phyloP scores from a whole-genome alignment of 2,888 invertebrate species.

The Ophonus ardosiacus region DNA sequence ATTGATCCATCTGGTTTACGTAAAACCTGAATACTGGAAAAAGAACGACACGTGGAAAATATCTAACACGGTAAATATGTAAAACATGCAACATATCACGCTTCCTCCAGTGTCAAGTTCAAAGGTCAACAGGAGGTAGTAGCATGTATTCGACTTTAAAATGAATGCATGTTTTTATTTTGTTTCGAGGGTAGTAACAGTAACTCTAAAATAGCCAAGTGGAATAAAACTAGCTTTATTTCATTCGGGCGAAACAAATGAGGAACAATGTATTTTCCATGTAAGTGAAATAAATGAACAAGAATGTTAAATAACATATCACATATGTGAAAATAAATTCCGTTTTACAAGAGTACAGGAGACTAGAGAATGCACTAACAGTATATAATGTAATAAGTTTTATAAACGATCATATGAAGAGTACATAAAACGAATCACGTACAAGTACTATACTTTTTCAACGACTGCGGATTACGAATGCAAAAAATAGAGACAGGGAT shows the following conservation, averaged over 20 bases:
- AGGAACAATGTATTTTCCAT: neutral
- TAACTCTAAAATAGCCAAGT: neutral
- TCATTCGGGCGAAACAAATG: neutral
- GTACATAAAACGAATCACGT: no score
- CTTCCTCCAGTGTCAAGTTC: slow-evolving; percentile 7
- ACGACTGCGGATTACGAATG: no score
- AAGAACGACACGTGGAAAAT: neutral
- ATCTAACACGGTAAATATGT: neutral
- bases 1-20: slow-evolving; percentile 28
- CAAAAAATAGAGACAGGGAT: no score
- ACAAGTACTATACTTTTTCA: no score
- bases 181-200: neutral
- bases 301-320: neutral
- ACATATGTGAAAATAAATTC: no score
- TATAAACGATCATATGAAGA: no score
- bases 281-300: neutral
- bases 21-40: neutral
- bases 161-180: neutral
- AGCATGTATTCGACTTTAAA: neutral
- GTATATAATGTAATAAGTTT: no score
- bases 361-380: no score
- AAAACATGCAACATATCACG: neutral
- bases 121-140: neutral
- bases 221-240: neutral
- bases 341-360: no score